Conservation (phyloP, 1,140 invertebrate genomes). For the Maconellicoccus hirsutus region DNA sequence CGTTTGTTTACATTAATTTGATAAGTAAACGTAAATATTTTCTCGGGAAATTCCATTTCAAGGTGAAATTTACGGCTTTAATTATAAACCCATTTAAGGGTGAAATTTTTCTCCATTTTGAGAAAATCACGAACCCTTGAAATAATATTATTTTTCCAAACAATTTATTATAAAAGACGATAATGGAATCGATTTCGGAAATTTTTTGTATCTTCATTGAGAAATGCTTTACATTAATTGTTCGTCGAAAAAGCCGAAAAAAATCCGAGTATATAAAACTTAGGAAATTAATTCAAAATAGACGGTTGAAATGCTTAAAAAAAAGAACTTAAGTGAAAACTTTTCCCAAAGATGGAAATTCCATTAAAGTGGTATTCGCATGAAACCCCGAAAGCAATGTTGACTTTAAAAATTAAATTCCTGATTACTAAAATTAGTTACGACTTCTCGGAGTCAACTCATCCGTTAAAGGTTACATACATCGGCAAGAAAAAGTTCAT, state of each 20-base stretch:
- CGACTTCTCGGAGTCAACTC: neutral
- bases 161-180: too few species aligned
- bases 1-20: neutral
- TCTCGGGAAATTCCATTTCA: neutral
- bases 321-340: neutral
- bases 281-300: neutral
- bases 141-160: neutral
- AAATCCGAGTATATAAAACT: neutral
- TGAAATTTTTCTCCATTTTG: neutral
- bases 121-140: neutral
- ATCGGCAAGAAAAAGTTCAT: neutral
- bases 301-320: neutral
- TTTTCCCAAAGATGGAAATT: neutral
- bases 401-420: slow-evolving; percentile 6
- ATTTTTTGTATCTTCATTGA: neutral
- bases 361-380: neutral
- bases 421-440: slow-evolving; percentile 1
- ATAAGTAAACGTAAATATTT: neutral
- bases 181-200: too few species aligned
- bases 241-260: neutral
- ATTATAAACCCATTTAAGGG: neutral
- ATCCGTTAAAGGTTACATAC: neutral
- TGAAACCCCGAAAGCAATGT: neutral
- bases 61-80: neutral
- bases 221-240: neutral